Percentiles rank a stretch among this genome's conserved stretches.
These are phyloP conservation scores for Myanophis thanlyinensis DNA, from an alignment of 2,113 vertebrate genomes.

Conservation along the genomic window DNA sequence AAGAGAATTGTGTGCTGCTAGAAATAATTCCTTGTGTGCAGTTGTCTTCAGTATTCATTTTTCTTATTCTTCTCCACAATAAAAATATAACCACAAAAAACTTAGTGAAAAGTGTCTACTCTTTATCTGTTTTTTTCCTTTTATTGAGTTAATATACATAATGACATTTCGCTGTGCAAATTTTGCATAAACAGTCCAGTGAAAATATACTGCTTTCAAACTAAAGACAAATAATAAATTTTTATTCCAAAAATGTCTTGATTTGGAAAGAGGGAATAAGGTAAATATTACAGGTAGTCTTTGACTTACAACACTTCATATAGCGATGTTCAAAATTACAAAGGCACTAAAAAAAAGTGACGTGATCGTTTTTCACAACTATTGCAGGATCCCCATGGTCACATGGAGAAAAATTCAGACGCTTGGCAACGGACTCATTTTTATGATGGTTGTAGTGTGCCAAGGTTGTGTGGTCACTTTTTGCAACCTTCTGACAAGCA, in stretches of 20 bases:
- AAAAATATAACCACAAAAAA: not conserved
- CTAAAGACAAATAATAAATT: not conserved
- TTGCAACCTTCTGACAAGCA: not conserved
- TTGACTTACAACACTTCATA: not conserved
- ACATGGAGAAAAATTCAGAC: not conserved
- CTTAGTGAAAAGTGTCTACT: not conserved
- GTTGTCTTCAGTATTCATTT: not conserved
- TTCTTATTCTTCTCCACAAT: not conserved
- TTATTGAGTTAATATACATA: too few species aligned
- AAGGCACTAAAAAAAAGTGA: not conserved
- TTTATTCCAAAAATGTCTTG: not conserved
- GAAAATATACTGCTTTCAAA: not conserved
- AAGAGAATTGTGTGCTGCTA: not conserved
- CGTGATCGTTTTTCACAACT: not conserved
- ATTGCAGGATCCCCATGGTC: too few species aligned
- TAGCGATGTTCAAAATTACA: not conserved
- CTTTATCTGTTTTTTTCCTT: not conserved
- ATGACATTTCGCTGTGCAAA: not conserved
- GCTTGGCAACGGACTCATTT: not conserved
- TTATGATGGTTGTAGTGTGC: not conserved
- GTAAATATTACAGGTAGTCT: not conserved
- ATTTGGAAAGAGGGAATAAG: not conserved
- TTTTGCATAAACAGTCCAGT: not conserved
- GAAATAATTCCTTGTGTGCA: not conserved
- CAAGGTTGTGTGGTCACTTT: not conserved